Evolutionary conservation across 2,113 vertebrate genomes (phyloP).

Genomic region (Cryptotis parvus): DNA sequence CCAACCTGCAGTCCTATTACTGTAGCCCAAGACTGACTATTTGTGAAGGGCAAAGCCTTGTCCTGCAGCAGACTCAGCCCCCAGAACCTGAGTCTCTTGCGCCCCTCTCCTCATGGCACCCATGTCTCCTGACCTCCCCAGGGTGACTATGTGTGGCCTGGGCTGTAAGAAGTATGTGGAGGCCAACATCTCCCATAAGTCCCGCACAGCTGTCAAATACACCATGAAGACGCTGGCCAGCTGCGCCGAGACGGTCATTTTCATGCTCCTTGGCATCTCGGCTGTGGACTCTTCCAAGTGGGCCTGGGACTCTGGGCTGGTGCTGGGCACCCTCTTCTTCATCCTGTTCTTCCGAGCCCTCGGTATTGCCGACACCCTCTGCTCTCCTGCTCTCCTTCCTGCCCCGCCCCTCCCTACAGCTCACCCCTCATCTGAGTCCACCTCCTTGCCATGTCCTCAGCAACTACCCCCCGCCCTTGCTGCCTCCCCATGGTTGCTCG

Average conservation of each 20-base stretch:
- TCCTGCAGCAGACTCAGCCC: background rate
- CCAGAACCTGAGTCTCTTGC: background rate
- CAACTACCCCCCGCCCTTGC: background rate
- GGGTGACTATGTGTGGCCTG: slow-evolving; percentile 97
- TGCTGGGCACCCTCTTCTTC: slow-evolving; percentile 96
- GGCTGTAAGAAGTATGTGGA: slow-evolving; percentile 98
- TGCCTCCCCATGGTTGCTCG: slow-evolving; percentile 8
- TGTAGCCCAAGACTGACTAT: too few relatives aligned
- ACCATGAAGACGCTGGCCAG: slow-evolving; percentile 98
- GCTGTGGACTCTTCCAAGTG: slow-evolving; percentile 98
- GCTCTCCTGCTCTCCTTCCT: slow-evolving; percentile 3
- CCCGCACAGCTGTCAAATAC: slow-evolving; percentile 97
- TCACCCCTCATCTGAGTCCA: slow-evolving; percentile 21
- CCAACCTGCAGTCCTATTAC: too few relatives aligned
- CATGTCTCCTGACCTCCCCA: slow-evolving; percentile 75
- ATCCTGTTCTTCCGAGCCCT: slow-evolving; percentile 96
- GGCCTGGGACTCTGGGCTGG: slow-evolving; percentile 97
- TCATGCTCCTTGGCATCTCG: slow-evolving; percentile 97
- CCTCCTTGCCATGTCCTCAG: slow-evolving; percentile 27
- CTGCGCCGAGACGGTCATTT: slow-evolving; percentile 98
- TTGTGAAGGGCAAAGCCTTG: background rate
- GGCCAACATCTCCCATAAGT: slow-evolving; percentile 99
- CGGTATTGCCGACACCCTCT: slow-evolving; percentile 85
- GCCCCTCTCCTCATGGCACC: background rate
- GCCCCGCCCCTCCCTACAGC: background rate